Evolutionary conservation across 2,113 vertebrate genomes (phyloP).

Genomic region (Capricornis sumatraensis): DNA sequence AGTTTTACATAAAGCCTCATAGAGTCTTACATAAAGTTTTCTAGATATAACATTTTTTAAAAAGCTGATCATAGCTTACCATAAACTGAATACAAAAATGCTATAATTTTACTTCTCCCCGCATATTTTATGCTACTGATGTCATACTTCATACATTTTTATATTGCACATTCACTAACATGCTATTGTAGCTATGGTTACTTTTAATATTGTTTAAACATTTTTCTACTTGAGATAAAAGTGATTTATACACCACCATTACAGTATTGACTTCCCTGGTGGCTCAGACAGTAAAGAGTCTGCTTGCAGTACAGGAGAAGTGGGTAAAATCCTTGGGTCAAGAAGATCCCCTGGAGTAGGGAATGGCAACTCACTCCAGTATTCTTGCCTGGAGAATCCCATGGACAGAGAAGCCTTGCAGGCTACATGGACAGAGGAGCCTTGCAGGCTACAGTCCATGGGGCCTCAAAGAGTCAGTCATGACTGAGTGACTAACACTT

Average conservation of each 20-base stretch:
- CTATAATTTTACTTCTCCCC: background rate
- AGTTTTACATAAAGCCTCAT: background rate
- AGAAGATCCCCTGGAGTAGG: background rate
- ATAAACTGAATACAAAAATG: background rate
- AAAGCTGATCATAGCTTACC: background rate
- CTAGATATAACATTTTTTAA: background rate
- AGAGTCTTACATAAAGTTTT: background rate
- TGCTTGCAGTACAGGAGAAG: background rate
- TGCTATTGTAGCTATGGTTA: background rate
- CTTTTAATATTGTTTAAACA: background rate
- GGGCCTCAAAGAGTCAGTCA: background rate
- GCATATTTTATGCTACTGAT: background rate
- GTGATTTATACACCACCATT: background rate
- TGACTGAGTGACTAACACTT: background rate
- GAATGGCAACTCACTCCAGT: background rate
- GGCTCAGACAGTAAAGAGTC: background rate
- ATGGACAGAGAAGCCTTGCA: background rate
- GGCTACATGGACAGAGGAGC: background rate
- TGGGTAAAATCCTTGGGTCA: background rate
- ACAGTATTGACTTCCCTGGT: background rate
- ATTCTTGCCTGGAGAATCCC: background rate
- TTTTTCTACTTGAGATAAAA: background rate
- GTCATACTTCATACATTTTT: background rate
- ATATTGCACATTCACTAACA: background rate
- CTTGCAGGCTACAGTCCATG: background rate